phyloP scores from a whole-genome alignment of 1,140 invertebrate genomes.

The Trichogramma pretiosum region DNA sequence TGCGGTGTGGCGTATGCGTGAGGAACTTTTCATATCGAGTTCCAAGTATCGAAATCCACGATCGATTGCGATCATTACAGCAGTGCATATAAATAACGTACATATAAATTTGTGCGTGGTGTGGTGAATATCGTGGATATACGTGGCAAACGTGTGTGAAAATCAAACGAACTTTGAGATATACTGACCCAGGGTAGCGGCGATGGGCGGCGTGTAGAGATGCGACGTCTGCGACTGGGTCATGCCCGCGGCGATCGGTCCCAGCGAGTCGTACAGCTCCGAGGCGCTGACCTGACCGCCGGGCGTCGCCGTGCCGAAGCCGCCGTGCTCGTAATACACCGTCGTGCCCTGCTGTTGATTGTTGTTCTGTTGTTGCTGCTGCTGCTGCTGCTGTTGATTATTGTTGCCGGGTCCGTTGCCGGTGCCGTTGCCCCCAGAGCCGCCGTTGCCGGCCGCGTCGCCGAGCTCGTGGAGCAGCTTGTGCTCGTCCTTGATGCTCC shows the following conservation, averaged over 20 bases:
- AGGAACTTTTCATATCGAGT: too few relatives aligned
- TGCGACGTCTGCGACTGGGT: slow-evolving; percentile 59
- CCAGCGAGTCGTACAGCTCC: slow-evolving; percentile 60
- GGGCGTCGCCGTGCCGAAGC: slow-evolving; percentile 48
- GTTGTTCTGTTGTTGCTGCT: slow-evolving; percentile 28
- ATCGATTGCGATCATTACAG: too few relatives aligned
- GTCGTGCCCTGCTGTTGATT: slow-evolving; percentile 29
- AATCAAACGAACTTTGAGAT: slow-evolving; percentile 15
- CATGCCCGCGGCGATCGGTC: slow-evolving; percentile 63
- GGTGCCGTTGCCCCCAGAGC: slow-evolving; percentile 32
- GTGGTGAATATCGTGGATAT: too few relatives aligned
- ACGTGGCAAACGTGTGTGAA: slow-evolving; percentile 12
- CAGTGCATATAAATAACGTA: too few relatives aligned
- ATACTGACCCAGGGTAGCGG: slow-evolving; percentile 60
- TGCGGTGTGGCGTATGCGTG: too few relatives aligned
- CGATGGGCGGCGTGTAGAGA: slow-evolving; percentile 68
- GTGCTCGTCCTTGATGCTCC: slow-evolving; percentile 82
- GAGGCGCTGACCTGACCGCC: too few relatives aligned
- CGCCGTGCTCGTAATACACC: slow-evolving; percentile 58
- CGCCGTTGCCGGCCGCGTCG: slow-evolving; percentile 44
- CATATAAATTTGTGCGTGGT: too few relatives aligned
- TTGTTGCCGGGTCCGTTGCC: slow-evolving; percentile 27
- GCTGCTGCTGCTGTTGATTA: background rate
- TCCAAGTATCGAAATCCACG: too few relatives aligned
- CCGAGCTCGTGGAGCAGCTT: slow-evolving; percentile 74